Conservation (phyloP, 2,888 invertebrate genomes). For the Lepidochrysops patricia region DNA sequence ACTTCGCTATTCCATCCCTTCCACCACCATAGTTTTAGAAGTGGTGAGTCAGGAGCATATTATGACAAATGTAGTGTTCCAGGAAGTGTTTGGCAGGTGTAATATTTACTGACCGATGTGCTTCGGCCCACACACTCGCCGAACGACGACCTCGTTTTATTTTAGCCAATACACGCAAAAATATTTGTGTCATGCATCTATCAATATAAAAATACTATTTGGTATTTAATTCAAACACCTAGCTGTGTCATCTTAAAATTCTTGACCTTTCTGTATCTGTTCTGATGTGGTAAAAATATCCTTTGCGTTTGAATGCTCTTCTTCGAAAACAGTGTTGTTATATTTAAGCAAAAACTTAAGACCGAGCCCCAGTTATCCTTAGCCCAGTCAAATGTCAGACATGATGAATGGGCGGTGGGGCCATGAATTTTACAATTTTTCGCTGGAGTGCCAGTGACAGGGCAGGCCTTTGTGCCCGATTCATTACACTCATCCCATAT, state of each 20-base stretch:
- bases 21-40: too few relatives aligned
- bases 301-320: too few relatives aligned
- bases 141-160: slow-evolving; percentile 1
- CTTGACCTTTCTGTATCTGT: too few relatives aligned
- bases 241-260: too few relatives aligned
- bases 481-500: slow-evolving; percentile 10
- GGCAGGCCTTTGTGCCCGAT: slow-evolving; percentile 15
- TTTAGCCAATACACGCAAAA: slow-evolving; percentile 10
- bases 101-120: slow-evolving; percentile 9
- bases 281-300: too few relatives aligned
- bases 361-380: slow-evolving; percentile 5
- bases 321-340: background rate
- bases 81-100: slow-evolving; percentile 13
- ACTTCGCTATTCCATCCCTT: too few relatives aligned
- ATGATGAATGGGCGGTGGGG: slow-evolving; percentile 22
- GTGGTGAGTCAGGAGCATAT: too few relatives aligned
- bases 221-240: background rate
- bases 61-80: slow-evolving; percentile 1
- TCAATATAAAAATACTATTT: background rate
- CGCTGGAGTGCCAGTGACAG: slow-evolving; percentile 15
- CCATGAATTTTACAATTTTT: slow-evolving; percentile 19
- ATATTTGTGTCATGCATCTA: background rate
- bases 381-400: slow-evolving; percentile 17
- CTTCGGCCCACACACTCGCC: background rate
- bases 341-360: background rate